Evolutionary conservation across 2,797 vertebrate species (phyloP), one percentile per base, ranked within the genome.

Genomic region (Alosa sapidissima): DNA sequence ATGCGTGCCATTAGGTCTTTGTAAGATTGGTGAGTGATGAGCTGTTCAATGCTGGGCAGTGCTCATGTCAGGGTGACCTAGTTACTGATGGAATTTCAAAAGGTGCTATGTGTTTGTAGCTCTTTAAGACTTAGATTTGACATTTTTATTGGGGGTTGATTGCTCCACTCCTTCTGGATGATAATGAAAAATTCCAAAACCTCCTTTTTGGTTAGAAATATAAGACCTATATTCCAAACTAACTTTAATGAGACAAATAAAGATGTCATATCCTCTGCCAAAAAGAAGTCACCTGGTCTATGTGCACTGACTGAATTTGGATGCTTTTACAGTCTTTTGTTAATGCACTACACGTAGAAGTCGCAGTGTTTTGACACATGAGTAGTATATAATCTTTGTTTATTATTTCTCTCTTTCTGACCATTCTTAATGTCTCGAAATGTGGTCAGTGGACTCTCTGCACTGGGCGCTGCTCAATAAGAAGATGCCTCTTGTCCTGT

Each of bases 51-150:
- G 14, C 19, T 82, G 13, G 81, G 81, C 54, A 55, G 24, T 24
- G 54, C 51, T 52, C 24, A 54, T 52, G 54, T 82, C 81, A 82
- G 51, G 28, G 21, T 82, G 81, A 58, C 49, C 49, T 82, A 41
- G 54, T 41, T 58, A 52, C 54, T 21, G 24, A 41, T 24, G 8
- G 48, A 54, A 45, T 78, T 45, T 78, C 41, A 78, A 47, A 16
- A 78, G 72, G 16, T 78, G 72, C 41, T 36, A 78, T 78, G 72
- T 78, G 72, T 78, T 41, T 78, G 72, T 78, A 21, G 41, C 41
- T 78, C 72, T 47, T 6, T 21, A 47, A 78, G 60, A n/a, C 41
- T 78, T 47, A 45, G 14, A 45, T 78, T 41, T 45, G 72, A 78
- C 5, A 8, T 36, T 21, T 78, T 78, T 78, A 47, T 78, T 47